Evolutionary conservation across 1,140 invertebrate genomes (phyloP), one percentile per base, ranked within the genome.

Genomic region (Plodia interpunctella): DNA sequence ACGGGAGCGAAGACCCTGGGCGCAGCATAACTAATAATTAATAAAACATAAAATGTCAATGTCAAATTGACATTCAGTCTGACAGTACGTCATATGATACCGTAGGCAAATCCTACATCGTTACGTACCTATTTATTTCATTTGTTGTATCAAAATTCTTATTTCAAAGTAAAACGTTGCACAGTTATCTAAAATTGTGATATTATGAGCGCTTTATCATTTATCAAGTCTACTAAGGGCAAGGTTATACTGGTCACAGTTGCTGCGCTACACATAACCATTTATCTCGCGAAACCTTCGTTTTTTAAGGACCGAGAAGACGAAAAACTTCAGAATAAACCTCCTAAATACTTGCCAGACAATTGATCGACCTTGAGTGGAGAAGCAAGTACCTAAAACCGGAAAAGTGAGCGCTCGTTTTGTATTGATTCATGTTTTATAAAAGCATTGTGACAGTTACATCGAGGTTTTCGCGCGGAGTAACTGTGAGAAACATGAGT

Each of bases 231-330:
- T 5, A 82, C 80, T 5, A 88, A 78, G 59, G 83, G 80, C 51
- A 88, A 82, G 76, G 72, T 86, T 53, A 82, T 88, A 52, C 63
- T 89, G 4, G 84, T 70, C 5, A 89, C 86, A 9, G 79, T 87
- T 11, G 74, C 70, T 38, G 70, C 76, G 8, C 64, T 89, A 53
- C 86, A 89, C 72, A 51, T 83, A 10, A 75, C 82, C 11, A 83
- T 87, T 57, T 86, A 83, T 60, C 74, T 87, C 19, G 80, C 82
- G 0, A 87, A 84, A 72, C 86, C 86, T 55, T 87, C 84, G 32
- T 78, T 81, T 77, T 88, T 88, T 64, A 86, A 81, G 68, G 60
- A 62, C 56, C 72, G 77, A 35, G 61, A 62, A 49, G 65, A 67
- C 20, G 73, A 69, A 62, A 78, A 74, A 63, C 50, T 59, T 18